A percentile compares a stretch with the other conserved stretches of the same genome.
These are phyloP conservation scores for Cyaniris semiargus DNA, from an alignment of 2,888 invertebrate species.

Conservation along the genomic window DNA sequence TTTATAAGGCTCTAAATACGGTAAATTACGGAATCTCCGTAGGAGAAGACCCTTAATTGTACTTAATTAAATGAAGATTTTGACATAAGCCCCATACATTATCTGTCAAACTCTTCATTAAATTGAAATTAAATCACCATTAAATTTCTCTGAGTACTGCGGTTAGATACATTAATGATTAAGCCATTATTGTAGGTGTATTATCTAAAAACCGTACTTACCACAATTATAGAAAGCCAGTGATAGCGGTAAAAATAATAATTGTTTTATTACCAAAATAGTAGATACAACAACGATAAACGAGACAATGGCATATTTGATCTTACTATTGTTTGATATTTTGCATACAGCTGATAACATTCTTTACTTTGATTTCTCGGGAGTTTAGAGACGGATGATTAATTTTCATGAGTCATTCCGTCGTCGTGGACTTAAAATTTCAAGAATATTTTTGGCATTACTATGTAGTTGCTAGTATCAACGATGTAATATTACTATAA, in stretches of 20 bases:
- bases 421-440: neutral
- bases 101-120: too few relatives aligned
- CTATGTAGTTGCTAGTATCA: neutral
- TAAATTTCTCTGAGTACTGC: too few relatives aligned
- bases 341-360: neutral
- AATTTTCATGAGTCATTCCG: neutral
- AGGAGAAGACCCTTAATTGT: too few relatives aligned
- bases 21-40: too few relatives aligned
- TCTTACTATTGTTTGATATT: constrained; percentile 52
- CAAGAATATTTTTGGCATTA: neutral
- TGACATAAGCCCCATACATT: too few relatives aligned
- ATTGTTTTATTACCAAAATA: constrained; percentile 50
- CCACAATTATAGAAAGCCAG: constrained; percentile 59
- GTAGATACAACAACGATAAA: constrained; percentile 49
- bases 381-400: neutral
- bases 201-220: constrained; percentile 51
- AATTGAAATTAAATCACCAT: too few relatives aligned
- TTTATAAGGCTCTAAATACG: too few relatives aligned
- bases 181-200: neutral
- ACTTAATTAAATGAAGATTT: too few relatives aligned
- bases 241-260: constrained; percentile 59
- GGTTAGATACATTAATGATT: too few relatives aligned
- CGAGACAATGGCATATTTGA: constrained; percentile 54
- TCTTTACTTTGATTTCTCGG: neutral
- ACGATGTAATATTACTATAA: too few relatives aligned